Evolutionary conservation across 2,888 invertebrate genomes (phyloP), one percentile per base, ranked within the genome.

Genomic region (Himalopsyche kuldschensis): DNA sequence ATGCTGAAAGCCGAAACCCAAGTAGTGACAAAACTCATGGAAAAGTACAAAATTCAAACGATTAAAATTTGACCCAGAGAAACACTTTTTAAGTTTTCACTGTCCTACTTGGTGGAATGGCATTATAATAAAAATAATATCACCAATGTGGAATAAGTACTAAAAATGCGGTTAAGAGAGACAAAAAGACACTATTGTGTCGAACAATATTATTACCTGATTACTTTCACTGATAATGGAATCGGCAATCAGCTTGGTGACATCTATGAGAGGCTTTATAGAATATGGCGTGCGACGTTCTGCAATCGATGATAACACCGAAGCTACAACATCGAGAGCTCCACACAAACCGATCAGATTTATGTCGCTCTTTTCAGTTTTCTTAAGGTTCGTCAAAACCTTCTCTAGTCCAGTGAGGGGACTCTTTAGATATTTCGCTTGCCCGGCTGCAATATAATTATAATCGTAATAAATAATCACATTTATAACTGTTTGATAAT

Each of bases 371-470:
- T 27, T 30, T 30, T 84, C 78, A n/a, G 17, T 30, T 35, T 75
- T 48, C 11, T 84, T 81, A 20, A 81, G 32, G 11, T 35, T 31
- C 4, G 47, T 3, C 41, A 83, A 24, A 17, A 83, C 20, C 27
- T 69, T 41, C 10, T 81, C 79, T 6, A 84, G n/a, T 41, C 35
- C 63, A 46, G 80, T 32, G n/a, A 84, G 46, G 30, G 35, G 47
- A 8, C 69, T 69, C n/a, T 82, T 75, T 8, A 82, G 41, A n/a
- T 79, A 63, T 30, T 82, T 78, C 20, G 80, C 79, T 69, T 82
- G 82, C 46, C 78, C 79, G 8, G 79, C 84, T 84, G 47, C 20
- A 84, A 84, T 32, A 75, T 3, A 78, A 47, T 17, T 4, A 24
- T n/a, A 30, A 30, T n/a, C 10, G 15, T 46, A 35, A 15, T 8